These are phyloP conservation scores for Philopotamus ludificatus DNA, from an alignment of 1,140 invertebrate species.

Conservation along the genomic window DNA sequence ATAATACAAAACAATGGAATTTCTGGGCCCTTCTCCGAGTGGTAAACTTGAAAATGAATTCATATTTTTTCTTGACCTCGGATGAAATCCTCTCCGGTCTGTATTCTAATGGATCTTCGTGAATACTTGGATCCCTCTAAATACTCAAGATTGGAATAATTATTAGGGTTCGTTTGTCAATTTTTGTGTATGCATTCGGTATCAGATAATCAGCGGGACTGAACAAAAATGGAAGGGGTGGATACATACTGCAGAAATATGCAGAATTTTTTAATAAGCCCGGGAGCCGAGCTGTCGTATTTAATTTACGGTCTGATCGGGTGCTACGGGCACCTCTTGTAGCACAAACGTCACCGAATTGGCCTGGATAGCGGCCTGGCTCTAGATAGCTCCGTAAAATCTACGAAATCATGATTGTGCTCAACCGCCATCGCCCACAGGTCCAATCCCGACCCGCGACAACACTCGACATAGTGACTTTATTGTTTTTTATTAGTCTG, in stretches of 20 bases:
- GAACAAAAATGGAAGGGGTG: slow-evolving; percentile 59
- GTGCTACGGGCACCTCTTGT: too few species aligned
- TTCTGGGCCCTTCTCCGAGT: slow-evolving; percentile 55
- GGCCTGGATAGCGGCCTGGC: too few species aligned
- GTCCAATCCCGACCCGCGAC: too few species aligned
- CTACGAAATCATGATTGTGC: too few species aligned
- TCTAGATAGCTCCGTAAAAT: too few species aligned
- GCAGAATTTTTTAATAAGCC: slow-evolving; percentile 54
- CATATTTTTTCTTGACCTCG: slow-evolving; percentile 52
- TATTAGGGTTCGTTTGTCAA: slow-evolving; percentile 62
- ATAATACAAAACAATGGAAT: slow-evolving; percentile 61
- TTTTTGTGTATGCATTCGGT: slow-evolving; percentile 57
- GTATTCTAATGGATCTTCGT: slow-evolving; percentile 63
- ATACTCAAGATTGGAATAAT: slow-evolving; percentile 62
- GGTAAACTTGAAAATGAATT: slow-evolving; percentile 58
- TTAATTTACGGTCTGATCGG: too few species aligned
- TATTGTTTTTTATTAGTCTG: too few species aligned
- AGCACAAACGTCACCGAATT: too few species aligned
- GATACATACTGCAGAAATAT: slow-evolving; percentile 60
- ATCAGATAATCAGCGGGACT: slow-evolving; percentile 58
- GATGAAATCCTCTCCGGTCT: slow-evolving; percentile 66
- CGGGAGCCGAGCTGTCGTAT: too few species aligned
- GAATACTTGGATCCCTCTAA: slow-evolving; percentile 59
- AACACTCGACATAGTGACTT: too few species aligned
- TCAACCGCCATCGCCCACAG: too few species aligned